These are phyloP conservation scores for Salarias fasciatus DNA, from an alignment of 2,797 vertebrate genomes.

Conservation along the genomic window DNA sequence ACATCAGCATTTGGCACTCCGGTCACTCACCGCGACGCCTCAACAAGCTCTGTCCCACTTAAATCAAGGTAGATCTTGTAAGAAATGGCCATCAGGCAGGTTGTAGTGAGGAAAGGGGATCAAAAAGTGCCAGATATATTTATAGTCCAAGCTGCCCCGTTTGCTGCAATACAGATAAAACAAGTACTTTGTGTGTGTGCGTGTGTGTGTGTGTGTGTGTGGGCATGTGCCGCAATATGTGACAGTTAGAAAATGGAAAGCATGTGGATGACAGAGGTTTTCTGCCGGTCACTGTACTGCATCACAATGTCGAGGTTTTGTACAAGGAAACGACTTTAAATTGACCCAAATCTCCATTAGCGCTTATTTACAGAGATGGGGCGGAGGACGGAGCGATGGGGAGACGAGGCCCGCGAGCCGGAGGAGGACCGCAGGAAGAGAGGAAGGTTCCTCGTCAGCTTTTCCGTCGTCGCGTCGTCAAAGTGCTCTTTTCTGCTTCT, in stretches of 20 bases:
- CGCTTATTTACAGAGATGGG: slow-evolving; percentile 74
- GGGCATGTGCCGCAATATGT: slow-evolving; percentile 28
- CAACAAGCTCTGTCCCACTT: slow-evolving; percentile 44
- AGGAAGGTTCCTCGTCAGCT: slow-evolving; percentile 5
- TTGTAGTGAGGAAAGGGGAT: slow-evolving; percentile 35
- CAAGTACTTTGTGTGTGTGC: slow-evolving; percentile 29
- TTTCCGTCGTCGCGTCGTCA: slow-evolving; percentile 29
- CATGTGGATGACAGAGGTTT: slow-evolving; percentile 23
- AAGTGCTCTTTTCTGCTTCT: slow-evolving; percentile 48
- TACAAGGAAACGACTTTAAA: slow-evolving; percentile 61
- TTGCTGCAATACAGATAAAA: slow-evolving; percentile 50
- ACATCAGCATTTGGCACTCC: slow-evolving; percentile 58
- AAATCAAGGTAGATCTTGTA: slow-evolving; percentile 58
- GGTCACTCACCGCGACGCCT: slow-evolving; percentile 41
- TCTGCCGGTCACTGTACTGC: slow-evolving; percentile 45
- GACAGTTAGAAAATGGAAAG: slow-evolving; percentile 41
- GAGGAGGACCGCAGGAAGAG: slow-evolving; percentile 15
- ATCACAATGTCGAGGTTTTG: slow-evolving; percentile 60
- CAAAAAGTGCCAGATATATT: slow-evolving; percentile 55
- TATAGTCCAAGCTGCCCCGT: slow-evolving; percentile 66
- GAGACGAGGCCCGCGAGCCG: slow-evolving; percentile 38
- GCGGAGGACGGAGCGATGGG: slow-evolving; percentile 23
- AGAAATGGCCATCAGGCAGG: slow-evolving; percentile 36
- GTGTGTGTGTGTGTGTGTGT: slow-evolving; percentile 24
- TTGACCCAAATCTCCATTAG: slow-evolving; percentile 53